These are phyloP conservation scores for Tachina lurida DNA, from an alignment of 2,888 invertebrate genomes.

Conservation along the genomic window DNA sequence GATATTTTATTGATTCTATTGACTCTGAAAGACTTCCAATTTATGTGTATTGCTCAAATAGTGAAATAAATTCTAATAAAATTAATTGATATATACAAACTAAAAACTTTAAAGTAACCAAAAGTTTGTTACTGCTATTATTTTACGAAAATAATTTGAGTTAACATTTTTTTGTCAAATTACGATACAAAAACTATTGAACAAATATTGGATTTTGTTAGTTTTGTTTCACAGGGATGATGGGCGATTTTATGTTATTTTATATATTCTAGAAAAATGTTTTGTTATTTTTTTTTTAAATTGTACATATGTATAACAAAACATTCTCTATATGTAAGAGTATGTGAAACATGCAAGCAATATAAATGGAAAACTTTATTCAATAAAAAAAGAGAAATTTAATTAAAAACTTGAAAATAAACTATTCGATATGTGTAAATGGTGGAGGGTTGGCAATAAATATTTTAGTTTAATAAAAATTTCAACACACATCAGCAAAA, in stretches of 20 bases:
- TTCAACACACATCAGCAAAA: no score
- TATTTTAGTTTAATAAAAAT: background rate
- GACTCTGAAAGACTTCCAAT: no score
- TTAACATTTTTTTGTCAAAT: background rate
- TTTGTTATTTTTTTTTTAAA: background rate
- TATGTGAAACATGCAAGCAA: background rate
- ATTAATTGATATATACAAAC: background rate
- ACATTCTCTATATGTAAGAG: conserved; percentile 1
- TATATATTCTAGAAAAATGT: background rate
- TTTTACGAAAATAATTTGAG: conserved; percentile 4
- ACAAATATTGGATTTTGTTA: conserved; percentile 3
- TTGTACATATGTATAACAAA: background rate
- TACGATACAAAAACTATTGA: background rate
- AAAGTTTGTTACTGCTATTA: conserved; percentile 7
- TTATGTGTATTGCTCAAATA: background rate
- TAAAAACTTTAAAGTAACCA: background rate
- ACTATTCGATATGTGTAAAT: background rate
- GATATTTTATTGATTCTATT: background rate
- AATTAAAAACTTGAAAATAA: background rate
- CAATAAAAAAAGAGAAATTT: conserved; percentile 3
- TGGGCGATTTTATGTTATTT: conserved; percentile 15
- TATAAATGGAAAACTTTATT: background rate
- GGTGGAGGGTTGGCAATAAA: background rate
- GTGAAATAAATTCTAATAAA: conserved; percentile 13
- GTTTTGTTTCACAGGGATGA: background rate